A percentile compares a stretch with the other conserved stretches of the same genome.
phyloP scores from a whole-genome alignment of 37 sponge, comb jelly and placozoan species.

The Eunapius fragilis region DNA sequence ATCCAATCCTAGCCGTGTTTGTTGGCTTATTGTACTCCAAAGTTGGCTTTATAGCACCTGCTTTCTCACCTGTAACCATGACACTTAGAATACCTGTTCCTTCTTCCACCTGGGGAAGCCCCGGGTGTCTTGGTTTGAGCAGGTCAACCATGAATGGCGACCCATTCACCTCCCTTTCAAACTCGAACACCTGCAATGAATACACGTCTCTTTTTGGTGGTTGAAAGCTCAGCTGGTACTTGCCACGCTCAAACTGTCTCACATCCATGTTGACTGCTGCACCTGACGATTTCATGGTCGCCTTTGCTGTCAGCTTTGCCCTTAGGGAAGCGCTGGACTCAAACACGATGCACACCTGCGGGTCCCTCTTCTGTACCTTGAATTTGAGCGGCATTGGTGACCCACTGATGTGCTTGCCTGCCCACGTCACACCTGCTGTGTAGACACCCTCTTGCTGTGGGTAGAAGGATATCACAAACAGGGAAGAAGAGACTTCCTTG shows the following conservation, averaged over 20 bases:
- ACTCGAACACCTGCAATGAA: slow-evolving; percentile 42
- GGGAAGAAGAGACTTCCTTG: slow-evolving; percentile 19
- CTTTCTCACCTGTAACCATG: slow-evolving; percentile 8
- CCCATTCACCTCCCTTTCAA: slow-evolving; percentile 47
- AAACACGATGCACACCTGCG: slow-evolving; percentile 41
- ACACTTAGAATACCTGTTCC: slow-evolving; percentile 29
- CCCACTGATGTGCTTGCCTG: slow-evolving; percentile 33
- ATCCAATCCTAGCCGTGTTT: slow-evolving; percentile 17
- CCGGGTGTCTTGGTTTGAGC: background rate
- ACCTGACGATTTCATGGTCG: slow-evolving; percentile 1
- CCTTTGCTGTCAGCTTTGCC: slow-evolving; percentile 38
- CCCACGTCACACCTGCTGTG: slow-evolving; percentile 42
- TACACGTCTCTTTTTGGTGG: slow-evolving; percentile 46
- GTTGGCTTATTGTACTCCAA: background rate
- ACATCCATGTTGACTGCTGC: slow-evolving; percentile 23
- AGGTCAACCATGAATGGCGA: slow-evolving; percentile 64
- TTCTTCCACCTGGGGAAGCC: background rate
- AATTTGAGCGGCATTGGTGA: slow-evolving; percentile 53
- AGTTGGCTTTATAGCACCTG: slow-evolving; percentile 14
- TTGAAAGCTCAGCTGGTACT: slow-evolving; percentile 61
- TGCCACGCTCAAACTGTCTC: slow-evolving; percentile 49
- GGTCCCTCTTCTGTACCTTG: slow-evolving; percentile 40
- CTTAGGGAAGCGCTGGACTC: slow-evolving; percentile 33
- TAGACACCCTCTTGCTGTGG: slow-evolving; percentile 43
- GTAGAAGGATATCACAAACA: slow-evolving; percentile 39